These are phyloP conservation scores for Bruchidius siliquastri DNA, from an alignment of 2,888 invertebrate species.

Conservation along the genomic window DNA sequence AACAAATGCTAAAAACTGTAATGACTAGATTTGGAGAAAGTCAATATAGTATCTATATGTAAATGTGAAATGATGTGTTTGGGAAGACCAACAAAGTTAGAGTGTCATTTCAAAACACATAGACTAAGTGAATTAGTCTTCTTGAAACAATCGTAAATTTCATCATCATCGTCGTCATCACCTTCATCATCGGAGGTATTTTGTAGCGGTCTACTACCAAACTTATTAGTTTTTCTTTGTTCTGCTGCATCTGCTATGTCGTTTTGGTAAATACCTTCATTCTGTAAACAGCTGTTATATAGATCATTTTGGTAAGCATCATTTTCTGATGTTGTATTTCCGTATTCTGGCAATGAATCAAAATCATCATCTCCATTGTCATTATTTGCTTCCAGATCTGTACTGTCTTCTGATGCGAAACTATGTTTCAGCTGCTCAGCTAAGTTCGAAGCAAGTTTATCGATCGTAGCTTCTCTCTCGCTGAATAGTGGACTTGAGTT, in stretches of 20 bases:
- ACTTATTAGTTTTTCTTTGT: neutral
- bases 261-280: neutral
- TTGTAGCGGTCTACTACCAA: neutral
- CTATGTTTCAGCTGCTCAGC: neutral
- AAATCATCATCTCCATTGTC: neutral
- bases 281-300: too few species aligned
- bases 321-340: neutral
- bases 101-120: too few species aligned
- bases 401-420: neutral
- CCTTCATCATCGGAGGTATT: neutral
- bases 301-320: neutral
- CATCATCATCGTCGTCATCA: neutral
- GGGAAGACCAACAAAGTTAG: too few species aligned
- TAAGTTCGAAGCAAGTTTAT: neutral
- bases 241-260: neutral
- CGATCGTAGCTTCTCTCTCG: neutral
- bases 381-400: too few species aligned
- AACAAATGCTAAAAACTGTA: too few species aligned
- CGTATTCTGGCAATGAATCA: neutral
- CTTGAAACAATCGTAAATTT: neutral
- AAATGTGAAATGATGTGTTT: too few species aligned
- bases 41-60: too few species aligned
- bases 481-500: neutral
- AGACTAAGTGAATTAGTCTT: neutral
- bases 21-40: too few species aligned